Evolutionary conservation across 2,888 invertebrate species (phyloP).

Genomic region (Cenopis cana): DNA sequence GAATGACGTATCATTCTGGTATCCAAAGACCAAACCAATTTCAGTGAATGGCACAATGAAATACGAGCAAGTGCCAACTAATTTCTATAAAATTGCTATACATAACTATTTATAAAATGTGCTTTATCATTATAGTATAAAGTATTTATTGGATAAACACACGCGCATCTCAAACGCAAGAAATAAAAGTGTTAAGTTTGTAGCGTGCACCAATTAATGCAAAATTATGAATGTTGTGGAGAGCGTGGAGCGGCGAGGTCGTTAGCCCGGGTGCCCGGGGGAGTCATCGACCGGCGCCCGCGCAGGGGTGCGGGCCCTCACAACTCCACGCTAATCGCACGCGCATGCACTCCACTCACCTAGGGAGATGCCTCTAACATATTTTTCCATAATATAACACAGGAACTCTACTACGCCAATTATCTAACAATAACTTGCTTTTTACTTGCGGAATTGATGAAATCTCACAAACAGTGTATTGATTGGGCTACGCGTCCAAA

Average conservation of each 20-base stretch:
- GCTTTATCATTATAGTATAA: not conserved
- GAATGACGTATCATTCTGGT: no score
- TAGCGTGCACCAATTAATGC: slow-evolving; percentile 60
- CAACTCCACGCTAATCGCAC: slow-evolving; percentile 41
- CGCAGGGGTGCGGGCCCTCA: slow-evolving; percentile 49
- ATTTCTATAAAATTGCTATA: not conserved
- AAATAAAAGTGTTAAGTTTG: slow-evolving; percentile 29
- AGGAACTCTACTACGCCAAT: not conserved
- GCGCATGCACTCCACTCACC: slow-evolving; percentile 18
- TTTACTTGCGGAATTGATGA: not conserved
- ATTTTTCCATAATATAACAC: not conserved
- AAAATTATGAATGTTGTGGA: slow-evolving; percentile 60
- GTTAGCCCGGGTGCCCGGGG: slow-evolving; percentile 67
- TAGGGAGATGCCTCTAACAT: not conserved
- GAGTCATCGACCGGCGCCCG: slow-evolving; percentile 78
- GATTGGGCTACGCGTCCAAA: slow-evolving; percentile 30
- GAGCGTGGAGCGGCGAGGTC: slow-evolving; percentile 67
- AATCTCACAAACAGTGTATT: slow-evolving; percentile 1
- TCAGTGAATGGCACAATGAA: not conserved
- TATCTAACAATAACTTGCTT: not conserved
- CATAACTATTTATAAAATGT: not conserved
- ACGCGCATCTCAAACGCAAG: slow-evolving; percentile 14
- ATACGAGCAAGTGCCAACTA: not conserved
- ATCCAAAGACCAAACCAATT: not conserved
- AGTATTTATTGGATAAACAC: not conserved